Percentiles rank a stretch among this genome's conserved stretches.
Evolutionary conservation across 2,113 vertebrate genomes (phyloP).

Genomic region (Theristicus caerulescens): DNA sequence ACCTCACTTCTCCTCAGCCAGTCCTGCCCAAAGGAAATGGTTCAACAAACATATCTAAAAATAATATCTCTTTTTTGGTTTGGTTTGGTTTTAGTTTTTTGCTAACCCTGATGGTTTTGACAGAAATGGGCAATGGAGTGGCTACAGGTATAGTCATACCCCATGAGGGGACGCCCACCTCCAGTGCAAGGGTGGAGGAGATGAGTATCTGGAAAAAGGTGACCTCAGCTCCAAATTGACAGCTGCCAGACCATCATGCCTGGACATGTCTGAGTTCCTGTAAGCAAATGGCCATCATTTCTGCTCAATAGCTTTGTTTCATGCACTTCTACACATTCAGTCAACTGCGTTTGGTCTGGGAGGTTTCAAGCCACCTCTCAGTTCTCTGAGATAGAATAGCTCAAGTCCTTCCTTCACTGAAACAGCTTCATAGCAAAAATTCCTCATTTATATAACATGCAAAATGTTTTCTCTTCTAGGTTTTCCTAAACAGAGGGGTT

Average conservation of each 20-base stretch:
- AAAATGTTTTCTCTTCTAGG: neutral
- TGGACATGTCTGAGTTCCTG: neutral
- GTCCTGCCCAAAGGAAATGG: neutral
- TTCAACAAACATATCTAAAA: neutral
- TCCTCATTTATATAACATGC: neutral
- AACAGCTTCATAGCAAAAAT: neutral
- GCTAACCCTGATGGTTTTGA: neutral
- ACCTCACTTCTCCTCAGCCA: neutral
- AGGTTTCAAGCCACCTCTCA: neutral
- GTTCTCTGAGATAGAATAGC: neutral
- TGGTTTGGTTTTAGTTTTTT: fast-evolving
- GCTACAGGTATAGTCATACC: neutral
- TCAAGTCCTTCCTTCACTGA: neutral
- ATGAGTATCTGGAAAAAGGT: neutral
- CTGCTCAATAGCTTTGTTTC: neutral
- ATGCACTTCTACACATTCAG: neutral
- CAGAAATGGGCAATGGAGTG: neutral
- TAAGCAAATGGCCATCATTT: neutral
- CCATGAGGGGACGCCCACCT: neutral
- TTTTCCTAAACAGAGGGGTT: neutral
- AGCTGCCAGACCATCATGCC: neutral
- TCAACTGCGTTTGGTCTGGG: neutral
- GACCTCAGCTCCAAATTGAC: neutral
- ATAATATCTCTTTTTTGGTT: fast-evolving
- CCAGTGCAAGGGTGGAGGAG: neutral